Evolutionary conservation across 2,797 vertebrate genomes (phyloP).

Genomic region (Vipera ursinii): DNA sequence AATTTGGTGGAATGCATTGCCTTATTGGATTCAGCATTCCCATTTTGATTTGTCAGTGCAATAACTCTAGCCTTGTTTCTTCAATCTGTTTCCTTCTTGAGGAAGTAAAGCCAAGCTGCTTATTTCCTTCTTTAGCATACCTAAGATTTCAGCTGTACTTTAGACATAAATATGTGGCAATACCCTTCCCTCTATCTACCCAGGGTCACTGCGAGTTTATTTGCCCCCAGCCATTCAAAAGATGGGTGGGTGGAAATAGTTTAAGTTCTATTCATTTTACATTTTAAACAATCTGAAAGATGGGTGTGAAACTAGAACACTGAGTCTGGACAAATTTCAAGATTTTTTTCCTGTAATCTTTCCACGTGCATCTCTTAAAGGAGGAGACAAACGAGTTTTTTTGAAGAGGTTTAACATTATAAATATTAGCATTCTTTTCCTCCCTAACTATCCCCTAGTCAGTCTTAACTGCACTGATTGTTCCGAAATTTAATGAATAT

Average conservation of each 20-base stretch:
- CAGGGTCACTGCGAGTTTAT: constrained; percentile 20
- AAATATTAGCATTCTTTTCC: neutral
- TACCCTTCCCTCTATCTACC: neutral
- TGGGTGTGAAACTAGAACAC: neutral
- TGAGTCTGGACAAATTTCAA: neutral
- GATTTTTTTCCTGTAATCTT: neutral
- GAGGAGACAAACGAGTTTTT: neutral
- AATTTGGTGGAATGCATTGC: neutral
- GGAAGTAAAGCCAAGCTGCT: neutral
- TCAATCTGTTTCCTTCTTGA: neutral
- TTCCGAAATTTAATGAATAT: neutral
- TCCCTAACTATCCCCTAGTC: neutral
- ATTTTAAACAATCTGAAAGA: constrained; percentile 1
- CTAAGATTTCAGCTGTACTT: neutral
- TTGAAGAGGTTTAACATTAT: neutral
- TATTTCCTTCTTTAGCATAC: constrained; percentile 22
- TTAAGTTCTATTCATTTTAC: constrained; percentile 8
- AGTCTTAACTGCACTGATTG: neutral
- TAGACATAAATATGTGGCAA: neutral
- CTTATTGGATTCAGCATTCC: constrained; percentile 8
- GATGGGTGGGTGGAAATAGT: neutral
- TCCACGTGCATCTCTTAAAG: neutral
- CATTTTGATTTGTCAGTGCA: neutral
- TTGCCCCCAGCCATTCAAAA: constrained; percentile 1
- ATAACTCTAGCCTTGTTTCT: neutral